These are phyloP conservation scores for Chelidonichthys spinosus DNA, from an alignment of 2,797 vertebrate species.

Conservation along the genomic window DNA sequence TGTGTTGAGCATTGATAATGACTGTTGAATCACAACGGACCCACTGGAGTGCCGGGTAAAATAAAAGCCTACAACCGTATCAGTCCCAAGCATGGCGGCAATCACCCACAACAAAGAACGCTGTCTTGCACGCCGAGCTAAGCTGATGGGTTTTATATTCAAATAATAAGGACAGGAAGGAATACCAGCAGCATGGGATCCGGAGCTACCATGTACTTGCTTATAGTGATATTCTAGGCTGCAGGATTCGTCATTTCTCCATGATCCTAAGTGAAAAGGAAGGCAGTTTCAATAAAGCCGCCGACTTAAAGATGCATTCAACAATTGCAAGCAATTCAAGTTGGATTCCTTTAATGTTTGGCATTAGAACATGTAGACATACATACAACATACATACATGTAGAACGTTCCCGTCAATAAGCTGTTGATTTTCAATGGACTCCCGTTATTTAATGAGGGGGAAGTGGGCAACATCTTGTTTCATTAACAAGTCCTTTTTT, in stretches of 20 bases:
- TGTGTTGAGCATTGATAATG: slow-evolving; percentile 83
- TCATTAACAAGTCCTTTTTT: slow-evolving; percentile 71
- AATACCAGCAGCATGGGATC: slow-evolving; percentile 71
- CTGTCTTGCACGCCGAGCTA: slow-evolving; percentile 70
- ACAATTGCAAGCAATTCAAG: slow-evolving; percentile 48
- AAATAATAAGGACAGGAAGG: slow-evolving; percentile 73
- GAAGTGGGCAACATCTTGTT: slow-evolving; percentile 66
- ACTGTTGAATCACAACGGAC: slow-evolving; percentile 68
- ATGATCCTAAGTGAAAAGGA: slow-evolving; percentile 51
- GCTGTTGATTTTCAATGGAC: slow-evolving; percentile 72
- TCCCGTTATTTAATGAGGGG: slow-evolving; percentile 65
- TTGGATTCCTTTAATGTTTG: slow-evolving; percentile 73
- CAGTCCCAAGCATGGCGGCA: slow-evolving; percentile 74
- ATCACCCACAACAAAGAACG: slow-evolving; percentile 74
- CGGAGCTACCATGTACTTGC: slow-evolving; percentile 53
- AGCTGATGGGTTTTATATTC: slow-evolving; percentile 79
- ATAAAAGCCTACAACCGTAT: slow-evolving; percentile 77
- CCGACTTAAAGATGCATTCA: slow-evolving; percentile 60
- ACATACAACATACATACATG: too few species aligned
- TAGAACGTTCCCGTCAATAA: slow-evolving; percentile 66
- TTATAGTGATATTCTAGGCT: slow-evolving; percentile 50
- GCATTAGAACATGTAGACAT: too few species aligned
- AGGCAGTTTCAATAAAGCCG: slow-evolving; percentile 39
- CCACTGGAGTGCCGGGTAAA: slow-evolving; percentile 65
- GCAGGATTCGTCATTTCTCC: slow-evolving; percentile 46